Base-by-base conservation (phyloP, 2,797 vertebrate species). In the Salarias fasciatus region DNA sequence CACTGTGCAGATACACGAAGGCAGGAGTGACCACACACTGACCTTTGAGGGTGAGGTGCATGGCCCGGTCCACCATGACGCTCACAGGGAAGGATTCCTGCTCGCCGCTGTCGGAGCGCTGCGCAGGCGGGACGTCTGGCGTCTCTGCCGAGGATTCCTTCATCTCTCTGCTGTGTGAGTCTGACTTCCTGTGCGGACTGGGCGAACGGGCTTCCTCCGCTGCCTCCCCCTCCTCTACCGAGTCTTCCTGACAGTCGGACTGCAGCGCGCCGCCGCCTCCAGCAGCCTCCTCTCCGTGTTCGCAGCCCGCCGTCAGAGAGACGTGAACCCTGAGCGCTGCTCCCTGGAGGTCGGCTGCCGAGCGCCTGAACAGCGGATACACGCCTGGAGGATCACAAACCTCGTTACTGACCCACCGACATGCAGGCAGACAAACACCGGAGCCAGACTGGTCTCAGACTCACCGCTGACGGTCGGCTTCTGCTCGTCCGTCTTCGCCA, bases 41-140 rank as follows among this genome's bases (percentile, higher is more conserved):
- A 98, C 97, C 96, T 92, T 95, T 97, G 47, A 98, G 89, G 77
- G 94, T 97, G 1, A 99, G 88, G 60, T 97, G 96, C 97, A 97
- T 98, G 1, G 98, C 97, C 57, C 88, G 92, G 69, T 99, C 96
- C 63, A 99, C 95, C 3, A 92, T 81, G 50, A 99, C 73, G 6
- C 54, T 92, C 63, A 91, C 96, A 35, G 93, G 77, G 76, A 99
- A 93, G 0, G 93, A 95, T 53, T 92, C 91, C 11, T 94, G 91
- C 28, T 52, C 15, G 24, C 83, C 86, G 0, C 67, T 0, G 35
- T 67, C 30, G 0, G 53, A 43, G 9, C 65, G 62, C 14, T 73
- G 81, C 9, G 44, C 54, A 24, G 69, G 59, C 5, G 55, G 63
- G 30, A 69, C 30, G 42, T 90, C 82, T 53, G 73, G 52, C 53